phyloP scores from a whole-genome alignment of 2,113 vertebrate species.

The Nothobranchius kuhntae region DNA sequence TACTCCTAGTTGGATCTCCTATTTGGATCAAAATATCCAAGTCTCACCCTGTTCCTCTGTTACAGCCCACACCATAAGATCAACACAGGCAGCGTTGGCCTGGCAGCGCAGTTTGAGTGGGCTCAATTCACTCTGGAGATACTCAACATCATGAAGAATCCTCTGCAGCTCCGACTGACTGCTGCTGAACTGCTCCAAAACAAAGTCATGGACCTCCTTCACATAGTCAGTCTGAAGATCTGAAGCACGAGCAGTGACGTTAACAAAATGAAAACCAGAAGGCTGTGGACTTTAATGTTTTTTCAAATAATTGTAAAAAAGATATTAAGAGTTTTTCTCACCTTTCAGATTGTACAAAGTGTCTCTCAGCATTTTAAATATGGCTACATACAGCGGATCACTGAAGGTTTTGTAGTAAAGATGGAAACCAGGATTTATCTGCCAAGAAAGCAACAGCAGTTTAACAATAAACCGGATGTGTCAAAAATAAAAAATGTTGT shows the following conservation, averaged over 20 bases:
- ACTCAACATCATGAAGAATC: slow-evolving; percentile 92
- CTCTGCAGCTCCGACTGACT: slow-evolving; percentile 97
- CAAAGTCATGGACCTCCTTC: slow-evolving; percentile 97
- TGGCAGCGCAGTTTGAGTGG: slow-evolving; percentile 95
- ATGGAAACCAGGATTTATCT: slow-evolving; percentile 81
- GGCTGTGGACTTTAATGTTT: neutral
- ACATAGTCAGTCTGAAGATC: slow-evolving; percentile 92
- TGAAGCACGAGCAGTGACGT: slow-evolving; percentile 38
- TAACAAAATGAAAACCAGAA: neutral
- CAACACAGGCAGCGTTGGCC: slow-evolving; percentile 96
- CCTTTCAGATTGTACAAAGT: slow-evolving; percentile 94
- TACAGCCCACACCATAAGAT: slow-evolving; percentile 99
- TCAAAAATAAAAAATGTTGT: neutral
- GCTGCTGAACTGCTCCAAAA: slow-evolving; percentile 95
- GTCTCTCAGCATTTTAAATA: slow-evolving; percentile 98
- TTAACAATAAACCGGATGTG: neutral
- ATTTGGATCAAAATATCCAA: neutral
- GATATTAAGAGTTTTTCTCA: slow-evolving; percentile 45
- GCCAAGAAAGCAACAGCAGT: slow-evolving; percentile 28
- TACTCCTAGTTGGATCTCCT: neutral
- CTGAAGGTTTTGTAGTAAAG: slow-evolving; percentile 92
- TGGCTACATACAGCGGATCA: slow-evolving; percentile 91
- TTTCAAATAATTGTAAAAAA: neutral
- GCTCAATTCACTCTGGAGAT: slow-evolving; percentile 89
- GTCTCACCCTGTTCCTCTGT: slow-evolving; percentile 94